Conservation (phyloP, 2,888 invertebrate species). For the Microplitis manilae region DNA sequence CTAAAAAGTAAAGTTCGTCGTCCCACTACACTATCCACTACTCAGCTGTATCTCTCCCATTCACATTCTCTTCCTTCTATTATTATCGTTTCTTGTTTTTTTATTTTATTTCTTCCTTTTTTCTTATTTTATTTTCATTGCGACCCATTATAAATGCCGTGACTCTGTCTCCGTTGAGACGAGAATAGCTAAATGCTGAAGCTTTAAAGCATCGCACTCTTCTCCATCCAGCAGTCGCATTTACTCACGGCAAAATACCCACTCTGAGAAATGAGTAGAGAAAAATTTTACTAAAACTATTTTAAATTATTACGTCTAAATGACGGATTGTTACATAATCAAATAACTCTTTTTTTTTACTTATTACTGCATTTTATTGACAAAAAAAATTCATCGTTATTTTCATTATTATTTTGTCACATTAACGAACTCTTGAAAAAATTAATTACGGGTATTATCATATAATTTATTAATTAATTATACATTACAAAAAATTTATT, state of each 20-base stretch:
- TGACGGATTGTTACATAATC: too few species aligned
- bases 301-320: not conserved
- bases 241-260: not conserved
- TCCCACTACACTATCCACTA: slow-evolving; percentile 24
- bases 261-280: not conserved
- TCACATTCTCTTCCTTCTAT: slow-evolving; percentile 9
- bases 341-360: too few species aligned
- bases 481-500: too few species aligned
- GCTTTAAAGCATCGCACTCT: slow-evolving; percentile 6
- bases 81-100: not conserved
- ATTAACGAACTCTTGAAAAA: too few species aligned
- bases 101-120: not conserved
- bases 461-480: too few species aligned
- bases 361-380: too few species aligned
- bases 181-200: slow-evolving; percentile 20
- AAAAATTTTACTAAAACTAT: not conserved
- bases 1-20: slow-evolving; percentile 17
- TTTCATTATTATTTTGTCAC: too few species aligned
- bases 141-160: slow-evolving; percentile 12
- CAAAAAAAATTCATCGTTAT: too few species aligned
- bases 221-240: not conserved
- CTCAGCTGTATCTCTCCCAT: not conserved
- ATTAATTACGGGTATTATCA: too few species aligned
- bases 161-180: not conserved
- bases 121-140: not conserved